phyloP scores from a whole-genome alignment of 1,140 invertebrate species.

The Episyrphus balteatus region DNA sequence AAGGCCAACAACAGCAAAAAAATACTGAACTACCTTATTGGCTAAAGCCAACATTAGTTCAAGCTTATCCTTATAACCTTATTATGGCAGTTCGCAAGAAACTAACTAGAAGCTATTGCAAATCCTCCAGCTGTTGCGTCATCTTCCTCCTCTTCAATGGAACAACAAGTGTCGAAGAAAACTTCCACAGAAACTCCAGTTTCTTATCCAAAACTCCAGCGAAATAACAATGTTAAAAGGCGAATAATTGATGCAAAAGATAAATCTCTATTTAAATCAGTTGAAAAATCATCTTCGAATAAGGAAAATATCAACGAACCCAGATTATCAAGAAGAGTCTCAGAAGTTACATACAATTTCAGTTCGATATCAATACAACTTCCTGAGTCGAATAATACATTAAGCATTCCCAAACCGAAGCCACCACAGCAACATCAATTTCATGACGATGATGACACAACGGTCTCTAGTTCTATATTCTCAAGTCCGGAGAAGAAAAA shows the following conservation, averaged over 20 bases:
- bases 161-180: neutral
- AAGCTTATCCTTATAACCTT: slow-evolving; percentile 18
- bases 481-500: slow-evolving; percentile 11
- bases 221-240: neutral
- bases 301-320: neutral
- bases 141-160: neutral
- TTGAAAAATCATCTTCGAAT: neutral
- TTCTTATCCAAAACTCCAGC: neutral
- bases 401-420: neutral
- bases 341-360: slow-evolving; percentile 4
- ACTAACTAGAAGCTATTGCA: slow-evolving; percentile 13
- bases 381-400: slow-evolving; percentile 5
- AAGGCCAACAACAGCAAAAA: neutral
- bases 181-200: neutral
- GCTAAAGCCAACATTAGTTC: slow-evolving; percentile 9
- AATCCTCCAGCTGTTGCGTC: slow-evolving; percentile 2
- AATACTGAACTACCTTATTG: slow-evolving; percentile 10
- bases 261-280: neutral
- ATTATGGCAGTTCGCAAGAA: slow-evolving; percentile 16
- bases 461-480: slow-evolving; percentile 11
- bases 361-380: slow-evolving; percentile 4
- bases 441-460: slow-evolving; percentile 9
- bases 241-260: neutral
- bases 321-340: neutral
- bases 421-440: neutral